Evolutionary conservation across 1,140 invertebrate species (phyloP).

Genomic region (Temnothorax nylanderi): DNA sequence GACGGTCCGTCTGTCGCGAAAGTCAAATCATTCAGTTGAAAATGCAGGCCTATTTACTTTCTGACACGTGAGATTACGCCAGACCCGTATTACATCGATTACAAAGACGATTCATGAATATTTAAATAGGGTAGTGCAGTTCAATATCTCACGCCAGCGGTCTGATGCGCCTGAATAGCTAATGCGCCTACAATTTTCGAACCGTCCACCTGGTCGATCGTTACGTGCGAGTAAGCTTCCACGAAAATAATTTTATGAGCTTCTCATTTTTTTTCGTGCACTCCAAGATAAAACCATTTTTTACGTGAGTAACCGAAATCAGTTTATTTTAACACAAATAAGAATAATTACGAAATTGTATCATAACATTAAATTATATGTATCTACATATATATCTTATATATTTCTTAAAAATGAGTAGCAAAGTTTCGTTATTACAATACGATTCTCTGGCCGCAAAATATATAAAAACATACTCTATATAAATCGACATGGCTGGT

Average conservation of each 20-base stretch:
- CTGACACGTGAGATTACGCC: conserved; percentile 73
- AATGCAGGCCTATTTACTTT: conserved; percentile 73
- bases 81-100: conserved; percentile 74
- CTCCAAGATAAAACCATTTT: not conserved
- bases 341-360: not conserved
- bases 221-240: conserved; percentile 45
- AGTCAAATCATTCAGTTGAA: conserved; percentile 54
- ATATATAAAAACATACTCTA: not conserved
- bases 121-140: conserved; percentile 75
- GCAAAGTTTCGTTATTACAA: not conserved
- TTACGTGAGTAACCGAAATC: not conserved
- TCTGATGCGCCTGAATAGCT: conserved; percentile 71
- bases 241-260: conserved; percentile 50
- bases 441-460: not conserved
- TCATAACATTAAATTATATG: not conserved
- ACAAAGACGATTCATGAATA: conserved; percentile 77
- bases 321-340: not conserved
- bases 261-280: conserved; percentile 10
- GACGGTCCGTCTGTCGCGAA: conserved; percentile 9
- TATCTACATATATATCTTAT: not conserved
- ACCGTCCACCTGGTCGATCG: conserved; percentile 53
- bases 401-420: not conserved
- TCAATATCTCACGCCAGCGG: conserved; percentile 69
- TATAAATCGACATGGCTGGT: not conserved
- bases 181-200: conserved; percentile 72